Evolutionary conservation across 2,888 invertebrate genomes (phyloP), one percentile per base, ranked within the genome.

Genomic region (Eristalis pertinax): DNA sequence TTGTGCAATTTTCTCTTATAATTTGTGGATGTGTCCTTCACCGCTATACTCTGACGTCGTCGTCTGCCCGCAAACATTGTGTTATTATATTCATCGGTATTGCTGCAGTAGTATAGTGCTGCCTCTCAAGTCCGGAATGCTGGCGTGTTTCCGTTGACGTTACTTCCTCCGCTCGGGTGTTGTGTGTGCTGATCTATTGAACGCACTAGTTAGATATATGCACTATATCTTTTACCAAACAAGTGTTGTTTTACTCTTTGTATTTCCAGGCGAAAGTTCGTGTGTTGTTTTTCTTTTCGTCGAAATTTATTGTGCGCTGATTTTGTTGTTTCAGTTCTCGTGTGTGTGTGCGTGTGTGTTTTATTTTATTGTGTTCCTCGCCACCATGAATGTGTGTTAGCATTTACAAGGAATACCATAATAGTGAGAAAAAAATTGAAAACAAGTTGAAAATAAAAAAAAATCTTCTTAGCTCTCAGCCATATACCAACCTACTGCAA

Each of bases 11-110:
- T 73, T 62, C 69, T 74, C 65, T 41, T 83, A 75, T 82, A 78
- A 75, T 74, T 79, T 76, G 63, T 80, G 80, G 83, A 73, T 80
- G 19, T 50, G 87, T 84, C 84, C 87, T 87, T 87, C 87, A 87
- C 64, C 84, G 87, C 84, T 84, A 76, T 75, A 79, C 43, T 70
- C 35, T 87, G 87, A 83, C 83, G 83, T 83, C 32, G 83, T 76
- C 83, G 83, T 80, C 73, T 76, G 65, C 75, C 78, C 84, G 83
- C 75, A 83, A 87, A 76, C 79, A 76, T 76, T 80, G 50, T 50
- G 79, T 76, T 80, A 87, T 80, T 76, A 76, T 87, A 84, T 83
- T 87, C 65, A 87, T 86, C 86, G 86, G 86, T 86, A 70, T 67
- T 78, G 24, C 60, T 60, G 60, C 60, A 24, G 60, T 60, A 29